Conservation (phyloP, 2,113 vertebrate species). For the Oceanites oceanicus region DNA sequence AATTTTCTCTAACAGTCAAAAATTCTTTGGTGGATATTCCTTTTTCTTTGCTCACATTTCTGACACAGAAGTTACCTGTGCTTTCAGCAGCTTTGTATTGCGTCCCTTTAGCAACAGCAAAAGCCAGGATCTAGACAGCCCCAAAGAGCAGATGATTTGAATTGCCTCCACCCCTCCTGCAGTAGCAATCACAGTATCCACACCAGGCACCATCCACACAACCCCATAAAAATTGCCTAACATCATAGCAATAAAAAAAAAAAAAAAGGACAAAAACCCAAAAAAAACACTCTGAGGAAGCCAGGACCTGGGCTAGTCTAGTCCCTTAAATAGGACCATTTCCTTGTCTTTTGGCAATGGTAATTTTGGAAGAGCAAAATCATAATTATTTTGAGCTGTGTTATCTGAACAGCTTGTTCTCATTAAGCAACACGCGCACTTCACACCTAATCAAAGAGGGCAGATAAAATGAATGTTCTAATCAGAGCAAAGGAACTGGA, state of each 20-base stretch:
- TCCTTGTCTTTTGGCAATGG: background rate
- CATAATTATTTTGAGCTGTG: background rate
- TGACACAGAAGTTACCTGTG: background rate
- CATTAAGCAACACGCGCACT: background rate
- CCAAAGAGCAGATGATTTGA: background rate
- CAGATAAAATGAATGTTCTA: background rate
- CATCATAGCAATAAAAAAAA: background rate
- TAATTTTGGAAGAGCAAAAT: background rate
- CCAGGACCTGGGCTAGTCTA: background rate
- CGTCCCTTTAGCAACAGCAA: background rate
- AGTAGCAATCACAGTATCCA: background rate
- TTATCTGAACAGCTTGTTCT: slow-evolving; percentile 36
- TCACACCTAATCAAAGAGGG: slow-evolving; percentile 16
- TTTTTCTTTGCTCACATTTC: background rate
- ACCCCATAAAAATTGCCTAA: background rate
- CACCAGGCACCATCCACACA: background rate
- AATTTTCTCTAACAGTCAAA: background rate
- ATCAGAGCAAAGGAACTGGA: background rate
- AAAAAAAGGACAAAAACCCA: background rate
- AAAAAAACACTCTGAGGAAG: background rate
- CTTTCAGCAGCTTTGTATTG: background rate
- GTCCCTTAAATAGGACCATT: background rate
- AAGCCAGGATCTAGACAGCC: background rate
- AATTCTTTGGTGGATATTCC: background rate
- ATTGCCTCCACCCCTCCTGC: background rate